These are phyloP conservation scores for Thymelicus lineola DNA, from an alignment of 2,888 invertebrate species.

Conservation along the genomic window DNA sequence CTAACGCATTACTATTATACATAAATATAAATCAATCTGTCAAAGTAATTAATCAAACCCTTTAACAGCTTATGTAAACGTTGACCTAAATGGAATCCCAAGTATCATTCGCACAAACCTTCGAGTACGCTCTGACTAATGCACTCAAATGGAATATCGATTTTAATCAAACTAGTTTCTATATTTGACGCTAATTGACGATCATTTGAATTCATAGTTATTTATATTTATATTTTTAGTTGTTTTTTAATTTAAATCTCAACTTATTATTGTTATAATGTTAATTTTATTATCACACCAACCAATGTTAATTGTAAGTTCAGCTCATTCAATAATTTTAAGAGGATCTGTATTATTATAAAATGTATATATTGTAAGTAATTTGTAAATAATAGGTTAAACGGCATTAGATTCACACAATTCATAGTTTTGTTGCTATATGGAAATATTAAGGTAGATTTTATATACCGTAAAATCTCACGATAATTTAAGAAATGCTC, in stretches of 20 bases:
- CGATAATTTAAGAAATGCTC: slow-evolving; percentile 45
- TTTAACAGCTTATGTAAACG: background rate
- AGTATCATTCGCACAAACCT: slow-evolving; percentile 1
- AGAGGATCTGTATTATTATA: slow-evolving; percentile 30
- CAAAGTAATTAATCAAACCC: slow-evolving; percentile 1
- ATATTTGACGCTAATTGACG: background rate
- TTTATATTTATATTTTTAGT: background rate
- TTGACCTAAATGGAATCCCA: background rate
- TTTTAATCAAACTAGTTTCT: slow-evolving; percentile 10
- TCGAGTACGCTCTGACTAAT: background rate
- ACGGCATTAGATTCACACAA: slow-evolving; percentile 47
- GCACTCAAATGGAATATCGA: slow-evolving; percentile 11
- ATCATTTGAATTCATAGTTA: background rate
- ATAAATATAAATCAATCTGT: background rate
- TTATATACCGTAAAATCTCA: slow-evolving; percentile 54
- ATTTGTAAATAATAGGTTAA: slow-evolving; percentile 66
- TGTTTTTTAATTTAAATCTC: background rate
- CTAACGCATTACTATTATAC: no score
- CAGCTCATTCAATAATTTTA: slow-evolving; percentile 6
- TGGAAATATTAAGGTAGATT: slow-evolving; percentile 65
- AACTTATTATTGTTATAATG: background rate
- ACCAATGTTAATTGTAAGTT: background rate
- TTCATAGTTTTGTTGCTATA: slow-evolving; percentile 69
- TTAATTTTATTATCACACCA: slow-evolving; percentile 1
- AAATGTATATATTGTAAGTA: slow-evolving; percentile 58